Conservation (phyloP, 2,113 vertebrate genomes). For the Gymnarchus niloticus region DNA sequence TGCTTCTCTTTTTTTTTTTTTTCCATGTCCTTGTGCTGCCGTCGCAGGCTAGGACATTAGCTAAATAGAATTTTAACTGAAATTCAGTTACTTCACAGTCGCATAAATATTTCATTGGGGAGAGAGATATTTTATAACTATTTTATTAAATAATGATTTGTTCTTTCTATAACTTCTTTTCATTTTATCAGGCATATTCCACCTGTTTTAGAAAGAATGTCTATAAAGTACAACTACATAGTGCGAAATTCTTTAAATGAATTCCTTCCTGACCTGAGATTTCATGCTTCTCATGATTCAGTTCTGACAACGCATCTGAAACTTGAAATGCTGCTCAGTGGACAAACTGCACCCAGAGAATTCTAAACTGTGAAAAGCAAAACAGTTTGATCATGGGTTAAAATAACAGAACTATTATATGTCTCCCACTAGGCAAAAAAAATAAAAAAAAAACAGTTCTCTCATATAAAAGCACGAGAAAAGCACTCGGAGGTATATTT, state of each 20-base stretch:
- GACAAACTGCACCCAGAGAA: background rate
- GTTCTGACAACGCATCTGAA: background rate
- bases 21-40: background rate
- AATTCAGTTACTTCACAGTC: background rate
- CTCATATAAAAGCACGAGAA: too few species aligned
- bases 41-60: background rate
- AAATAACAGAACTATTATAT: too few species aligned
- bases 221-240: background rate
- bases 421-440: too few species aligned
- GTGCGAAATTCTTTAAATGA: background rate
- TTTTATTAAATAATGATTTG: background rate
- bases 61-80: constrained; percentile 1
- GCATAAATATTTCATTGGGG: background rate
- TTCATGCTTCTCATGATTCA: background rate
- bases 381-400: too few species aligned
- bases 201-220: background rate
- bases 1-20: background rate
- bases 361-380: background rate
- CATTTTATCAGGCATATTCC: background rate
- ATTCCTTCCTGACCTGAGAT: too few species aligned
- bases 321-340: background rate
- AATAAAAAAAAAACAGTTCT: too few species aligned
- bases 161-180: background rate
- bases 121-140: background rate
- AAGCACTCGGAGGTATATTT: too few species aligned